These are phyloP conservation scores for Adelphocoris suturalis DNA, from an alignment of 2,888 invertebrate species.

Conservation along the genomic window DNA sequence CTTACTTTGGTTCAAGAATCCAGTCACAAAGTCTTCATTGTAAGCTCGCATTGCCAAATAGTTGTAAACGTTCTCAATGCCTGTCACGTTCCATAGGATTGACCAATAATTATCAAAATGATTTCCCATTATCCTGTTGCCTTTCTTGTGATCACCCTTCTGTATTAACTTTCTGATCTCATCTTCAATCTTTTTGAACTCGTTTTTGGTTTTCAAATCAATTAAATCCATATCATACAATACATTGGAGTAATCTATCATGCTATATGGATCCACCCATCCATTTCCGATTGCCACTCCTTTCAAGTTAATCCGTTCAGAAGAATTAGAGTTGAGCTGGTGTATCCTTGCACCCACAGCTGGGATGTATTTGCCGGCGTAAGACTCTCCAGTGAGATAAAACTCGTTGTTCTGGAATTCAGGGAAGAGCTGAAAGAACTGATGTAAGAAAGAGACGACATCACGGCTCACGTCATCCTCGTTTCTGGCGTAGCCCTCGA, in stretches of 20 bases:
- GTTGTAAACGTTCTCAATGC: slow-evolving; percentile 88
- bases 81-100: slow-evolving; percentile 86
- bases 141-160: slow-evolving; percentile 32
- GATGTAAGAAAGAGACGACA: slow-evolving; percentile 86
- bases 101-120: slow-evolving; percentile 83
- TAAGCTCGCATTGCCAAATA: slow-evolving; percentile 80
- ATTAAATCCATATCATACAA: slow-evolving; percentile 86
- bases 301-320: slow-evolving; percentile 84
- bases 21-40: slow-evolving; percentile 57
- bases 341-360: slow-evolving; percentile 87
- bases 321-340: slow-evolving; percentile 84
- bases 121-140: slow-evolving; percentile 85
- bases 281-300: slow-evolving; percentile 90
- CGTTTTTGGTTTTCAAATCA: slow-evolving; percentile 79
- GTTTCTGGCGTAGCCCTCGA: slow-evolving; percentile 88
- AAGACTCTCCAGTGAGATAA: slow-evolving; percentile 93
- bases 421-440: slow-evolving; percentile 91
- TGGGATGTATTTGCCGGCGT: slow-evolving; percentile 90
- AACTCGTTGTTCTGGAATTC: slow-evolving; percentile 87
- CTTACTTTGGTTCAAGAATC: slow-evolving; percentile 35
- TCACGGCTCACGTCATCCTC: slow-evolving; percentile 90
- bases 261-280: slow-evolving; percentile 87
- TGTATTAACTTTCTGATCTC: slow-evolving; percentile 21
- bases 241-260: slow-evolving; percentile 88
- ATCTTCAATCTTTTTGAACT: slow-evolving; percentile 45